phyloP scores from a whole-genome alignment of 2,888 invertebrate species.

The Tetramorium bicarinatum region DNA sequence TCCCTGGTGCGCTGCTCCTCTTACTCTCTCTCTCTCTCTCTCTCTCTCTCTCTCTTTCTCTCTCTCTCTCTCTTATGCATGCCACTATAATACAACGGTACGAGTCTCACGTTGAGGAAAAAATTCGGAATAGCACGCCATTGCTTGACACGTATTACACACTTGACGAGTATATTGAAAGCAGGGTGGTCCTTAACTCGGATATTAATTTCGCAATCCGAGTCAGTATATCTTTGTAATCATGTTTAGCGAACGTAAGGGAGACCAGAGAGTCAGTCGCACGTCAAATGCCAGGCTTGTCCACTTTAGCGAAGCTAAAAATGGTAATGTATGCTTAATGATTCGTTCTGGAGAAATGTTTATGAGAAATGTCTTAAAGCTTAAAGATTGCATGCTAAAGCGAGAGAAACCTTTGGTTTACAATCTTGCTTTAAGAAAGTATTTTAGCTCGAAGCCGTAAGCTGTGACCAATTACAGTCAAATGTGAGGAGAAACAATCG shows the following conservation, averaged over 20 bases:
- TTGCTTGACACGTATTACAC: conserved; percentile 22
- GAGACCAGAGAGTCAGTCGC: background rate
- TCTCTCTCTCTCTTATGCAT: conserved; percentile 8
- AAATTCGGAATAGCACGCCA: conserved; percentile 54
- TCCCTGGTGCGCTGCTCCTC: background rate
- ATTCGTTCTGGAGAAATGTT: background rate
- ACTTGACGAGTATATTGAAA: conserved; percentile 63
- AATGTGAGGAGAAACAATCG: too few relatives aligned
- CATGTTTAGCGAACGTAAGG: background rate
- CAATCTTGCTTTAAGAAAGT: too few relatives aligned
- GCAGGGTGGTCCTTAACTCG: conserved; percentile 22
- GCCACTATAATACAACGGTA: conserved; percentile 52
- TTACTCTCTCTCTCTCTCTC: background rate
- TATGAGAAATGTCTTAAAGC: background rate
- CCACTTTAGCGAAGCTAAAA: conserved; percentile 15
- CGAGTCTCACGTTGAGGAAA: conserved; percentile 49
- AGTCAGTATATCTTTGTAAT: background rate
- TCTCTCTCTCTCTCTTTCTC: background rate
- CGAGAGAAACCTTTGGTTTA: background rate
- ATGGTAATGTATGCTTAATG: background rate
- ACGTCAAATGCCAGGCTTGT: conserved; percentile 4
- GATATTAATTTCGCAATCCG: conserved; percentile 26
- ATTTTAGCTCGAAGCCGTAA: too few relatives aligned
- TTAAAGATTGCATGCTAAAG: background rate
- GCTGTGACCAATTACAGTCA: too few relatives aligned